A percentile compares a stretch with the other conserved stretches of the same genome.
Evolutionary conservation across 2,888 invertebrate species (phyloP).

Genomic region (Cremastobaeus sp.): DNA sequence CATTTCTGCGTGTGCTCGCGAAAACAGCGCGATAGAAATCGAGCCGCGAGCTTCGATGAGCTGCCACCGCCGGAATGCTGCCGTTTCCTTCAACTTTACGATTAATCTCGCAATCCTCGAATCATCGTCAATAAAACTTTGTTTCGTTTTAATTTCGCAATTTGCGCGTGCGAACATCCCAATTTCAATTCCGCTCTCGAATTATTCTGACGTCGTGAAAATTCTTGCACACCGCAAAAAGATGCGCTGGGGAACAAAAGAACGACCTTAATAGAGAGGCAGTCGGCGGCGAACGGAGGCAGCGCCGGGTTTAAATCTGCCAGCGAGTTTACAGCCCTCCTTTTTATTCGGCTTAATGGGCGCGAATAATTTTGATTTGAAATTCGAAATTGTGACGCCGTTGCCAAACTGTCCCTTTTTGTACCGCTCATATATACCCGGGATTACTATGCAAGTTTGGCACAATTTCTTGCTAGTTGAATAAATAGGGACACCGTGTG

Average conservation of each 20-base stretch:
- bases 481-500: constrained; percentile 18
- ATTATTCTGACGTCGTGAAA: constrained; percentile 11
- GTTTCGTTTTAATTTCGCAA: constrained; percentile 38
- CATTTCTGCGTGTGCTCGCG: constrained; percentile 14
- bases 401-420: constrained; percentile 7
- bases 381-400: constrained; percentile 7
- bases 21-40: constrained; percentile 24
- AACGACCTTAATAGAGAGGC: constrained; percentile 9
- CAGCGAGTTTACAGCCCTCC: constrained; percentile 4
- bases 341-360: constrained; percentile 16
- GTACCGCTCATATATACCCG: not conserved
- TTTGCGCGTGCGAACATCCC: not conserved
- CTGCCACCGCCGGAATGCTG: constrained; percentile 23
- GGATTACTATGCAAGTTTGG: constrained; percentile 27
- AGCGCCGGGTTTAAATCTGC: constrained; percentile 11
- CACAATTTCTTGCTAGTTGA: constrained; percentile 16
- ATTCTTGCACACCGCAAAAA: constrained; percentile 16
- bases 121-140: constrained; percentile 43
- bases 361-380: constrained; percentile 21
- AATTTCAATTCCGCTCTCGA: constrained; percentile 22
- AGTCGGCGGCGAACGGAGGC: not conserved
- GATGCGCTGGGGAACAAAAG: constrained; percentile 10
- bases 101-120: constrained; percentile 44
- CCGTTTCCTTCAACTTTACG: constrained; percentile 49
- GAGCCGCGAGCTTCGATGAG: constrained; percentile 18